Evolutionary conservation across 2,888 invertebrate genomes (phyloP), one percentile per base, ranked within the genome.

Genomic region (Altica lythri): DNA sequence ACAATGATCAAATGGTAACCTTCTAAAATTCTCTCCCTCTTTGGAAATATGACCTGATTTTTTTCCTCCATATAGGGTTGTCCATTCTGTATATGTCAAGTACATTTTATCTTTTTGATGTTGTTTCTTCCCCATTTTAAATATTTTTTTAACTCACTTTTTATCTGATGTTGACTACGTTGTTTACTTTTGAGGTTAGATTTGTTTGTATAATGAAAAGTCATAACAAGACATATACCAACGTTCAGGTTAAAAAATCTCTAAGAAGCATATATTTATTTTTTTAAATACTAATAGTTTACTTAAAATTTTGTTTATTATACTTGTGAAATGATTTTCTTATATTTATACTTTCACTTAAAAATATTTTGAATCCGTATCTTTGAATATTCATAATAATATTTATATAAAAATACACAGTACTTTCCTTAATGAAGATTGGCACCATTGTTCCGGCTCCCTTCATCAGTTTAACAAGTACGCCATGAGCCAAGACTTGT

Each of bases 81-180:
- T 86, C 94, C 92, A 92, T 75, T 92, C 92, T 2, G 90, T 91
- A 74, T 89, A 89, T 44, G 92, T 92, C 60, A 92, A 73, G 76
- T 92, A 92, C 92, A 94, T 89, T 85, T 94, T 94, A 80, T 94
- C 94, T 72, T 94, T 94, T 73, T 94, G 94, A 79, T 94, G 94
- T 71, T 94, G 94, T 65, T 91, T 81, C 80, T 94, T 94, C 63
- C 94, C 94, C 94, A 94, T 94, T 73, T 83, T 89, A 32, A 16
- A 38, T 43, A 9, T 10, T 18, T 52, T 34, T 53, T 42, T 27
- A 29, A 29, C 29, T 29, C 29, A n/a, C 10, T 29, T 29, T 29
- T 29, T 25, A 8, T 25, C 5, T 8, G 5, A 6, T 29, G 29
- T 29, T 29, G 29, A 38, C 19, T 44, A 22, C 19, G 27, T 12